These are phyloP conservation scores for Anoncus sp. DNA, from an alignment of 2,888 invertebrate genomes.

Conservation along the genomic window DNA sequence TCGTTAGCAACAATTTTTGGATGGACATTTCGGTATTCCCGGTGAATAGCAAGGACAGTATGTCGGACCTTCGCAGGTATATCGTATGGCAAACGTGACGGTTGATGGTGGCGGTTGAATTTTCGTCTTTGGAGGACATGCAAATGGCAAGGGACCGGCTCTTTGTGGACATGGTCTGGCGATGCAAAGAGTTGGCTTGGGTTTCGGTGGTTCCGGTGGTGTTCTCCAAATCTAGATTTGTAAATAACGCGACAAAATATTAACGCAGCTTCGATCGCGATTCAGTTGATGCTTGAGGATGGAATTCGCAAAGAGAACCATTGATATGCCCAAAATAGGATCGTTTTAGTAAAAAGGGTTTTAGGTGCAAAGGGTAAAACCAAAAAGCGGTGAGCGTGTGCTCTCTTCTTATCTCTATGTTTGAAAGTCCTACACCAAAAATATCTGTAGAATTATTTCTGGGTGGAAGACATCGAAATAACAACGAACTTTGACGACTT, in stretches of 20 bases:
- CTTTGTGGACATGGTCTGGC: constrained; percentile 63
- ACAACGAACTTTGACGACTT: no score
- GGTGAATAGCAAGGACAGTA: constrained; percentile 71
- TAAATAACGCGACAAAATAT: background rate
- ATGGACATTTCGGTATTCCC: constrained; percentile 54
- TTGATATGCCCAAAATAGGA: background rate
- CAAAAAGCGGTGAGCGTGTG: no score
- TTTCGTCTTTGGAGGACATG: constrained; percentile 60
- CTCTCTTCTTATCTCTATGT: no score
- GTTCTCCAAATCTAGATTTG: constrained; percentile 64
- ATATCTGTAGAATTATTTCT: no score
- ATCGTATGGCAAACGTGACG: constrained; percentile 70
- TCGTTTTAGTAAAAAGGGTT: background rate
- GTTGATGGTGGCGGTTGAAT: constrained; percentile 68
- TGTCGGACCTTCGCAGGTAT: constrained; percentile 68
- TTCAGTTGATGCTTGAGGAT: background rate
- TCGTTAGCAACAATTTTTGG: constrained; percentile 35
- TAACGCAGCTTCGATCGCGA: background rate
- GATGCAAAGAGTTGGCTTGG: constrained; percentile 68
- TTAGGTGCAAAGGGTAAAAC: no score
- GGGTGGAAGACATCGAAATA: no score
- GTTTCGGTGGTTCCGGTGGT: constrained; percentile 59
- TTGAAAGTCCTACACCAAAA: no score
- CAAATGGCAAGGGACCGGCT: constrained; percentile 43
- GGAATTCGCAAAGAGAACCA: background rate